Percentiles rank a stretch among this genome's conserved stretches.
These are phyloP conservation scores for Bombus picipes DNA, from an alignment of 1,140 invertebrate species.

Conservation along the genomic window DNA sequence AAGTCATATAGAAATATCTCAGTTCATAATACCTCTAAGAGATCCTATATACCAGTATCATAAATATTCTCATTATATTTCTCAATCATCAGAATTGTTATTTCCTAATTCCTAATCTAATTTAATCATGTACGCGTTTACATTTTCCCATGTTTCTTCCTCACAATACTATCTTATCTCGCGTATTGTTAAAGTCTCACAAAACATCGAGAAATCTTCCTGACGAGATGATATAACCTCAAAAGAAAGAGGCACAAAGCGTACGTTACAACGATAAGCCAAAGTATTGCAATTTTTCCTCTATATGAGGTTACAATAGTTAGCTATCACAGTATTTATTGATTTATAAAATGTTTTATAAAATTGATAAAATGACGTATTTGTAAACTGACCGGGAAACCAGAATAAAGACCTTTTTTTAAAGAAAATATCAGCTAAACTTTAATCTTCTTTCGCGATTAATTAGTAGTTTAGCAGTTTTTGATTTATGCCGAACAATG, in stretches of 20 bases:
- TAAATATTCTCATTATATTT: background rate
- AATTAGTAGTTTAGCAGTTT: too few relatives aligned
- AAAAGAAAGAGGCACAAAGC: background rate
- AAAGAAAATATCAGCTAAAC: too few relatives aligned
- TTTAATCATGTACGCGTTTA: background rate
- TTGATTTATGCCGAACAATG: background rate
- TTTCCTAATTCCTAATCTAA: background rate
- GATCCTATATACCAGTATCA: too few relatives aligned
- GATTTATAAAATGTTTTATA: too few relatives aligned
- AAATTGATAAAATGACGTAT: too few relatives aligned
- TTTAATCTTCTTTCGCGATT: too few relatives aligned
- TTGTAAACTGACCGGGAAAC: too few relatives aligned
- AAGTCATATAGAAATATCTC: too few relatives aligned
- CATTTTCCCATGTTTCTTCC: background rate
- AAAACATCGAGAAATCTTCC: background rate
- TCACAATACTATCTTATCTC: background rate
- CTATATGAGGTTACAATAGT: background rate
- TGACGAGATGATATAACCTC: background rate
- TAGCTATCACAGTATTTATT: too few relatives aligned
- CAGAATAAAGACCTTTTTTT: too few relatives aligned
- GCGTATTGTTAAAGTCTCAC: background rate
- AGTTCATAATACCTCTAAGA: too few relatives aligned
- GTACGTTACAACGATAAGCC: background rate
- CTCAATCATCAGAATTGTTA: background rate
- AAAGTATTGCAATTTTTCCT: background rate